Base-by-base conservation (phyloP, 2,797 vertebrate genomes). In the Periophthalmus magnuspinnatus region DNA sequence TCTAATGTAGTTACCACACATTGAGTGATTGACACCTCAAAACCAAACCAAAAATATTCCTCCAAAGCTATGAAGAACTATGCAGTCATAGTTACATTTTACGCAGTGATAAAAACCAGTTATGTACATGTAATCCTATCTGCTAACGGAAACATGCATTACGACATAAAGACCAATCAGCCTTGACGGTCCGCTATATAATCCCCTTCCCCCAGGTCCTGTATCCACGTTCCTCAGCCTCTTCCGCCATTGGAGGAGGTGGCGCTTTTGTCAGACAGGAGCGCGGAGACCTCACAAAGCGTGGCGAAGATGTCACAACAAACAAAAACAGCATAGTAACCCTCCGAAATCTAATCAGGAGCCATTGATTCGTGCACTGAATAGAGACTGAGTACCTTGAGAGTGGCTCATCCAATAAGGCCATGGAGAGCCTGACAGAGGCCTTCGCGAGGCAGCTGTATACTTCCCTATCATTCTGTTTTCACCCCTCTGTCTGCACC, bases 311-410 rank as follows among this genome's bases (percentile, higher is more conserved):
- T 92, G 90, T 92, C 90, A 91, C 88, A 91, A 91, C 90, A 92
- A 92, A 91, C 90, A 90, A 90, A 92, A 91, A 89, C 87, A 90
- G 84, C 83, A 87, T 84, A 87, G 89, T 89, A 90, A 87, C 86
- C 88, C 86, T 84, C 83, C 75, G 63, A 91, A 91, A 92, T 90
- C 89, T 89, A 91, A 92, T 91, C 90, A 91, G 87, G 83, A 84
- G 78, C 81, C 88, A 91, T 91, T 91, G 89, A 92, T 90, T 91
- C 87, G 87, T 80, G 80, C 70, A 74, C 79, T 91, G 90, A 92
- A 92, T 90, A 78, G 87, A 90, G 91, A 83, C 84, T 79, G 89
- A 89, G 89, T 87, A 89, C 89, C 87, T 90, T 87, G 83, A 90
- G 85, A 90, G 86, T 76, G 76, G 79, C 86, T 90, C 87, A 85